Evolutionary conservation across 2,797 vertebrate genomes (phyloP), one percentile per base, ranked within the genome.

Genomic region (Brachyalestes nurse): DNA sequence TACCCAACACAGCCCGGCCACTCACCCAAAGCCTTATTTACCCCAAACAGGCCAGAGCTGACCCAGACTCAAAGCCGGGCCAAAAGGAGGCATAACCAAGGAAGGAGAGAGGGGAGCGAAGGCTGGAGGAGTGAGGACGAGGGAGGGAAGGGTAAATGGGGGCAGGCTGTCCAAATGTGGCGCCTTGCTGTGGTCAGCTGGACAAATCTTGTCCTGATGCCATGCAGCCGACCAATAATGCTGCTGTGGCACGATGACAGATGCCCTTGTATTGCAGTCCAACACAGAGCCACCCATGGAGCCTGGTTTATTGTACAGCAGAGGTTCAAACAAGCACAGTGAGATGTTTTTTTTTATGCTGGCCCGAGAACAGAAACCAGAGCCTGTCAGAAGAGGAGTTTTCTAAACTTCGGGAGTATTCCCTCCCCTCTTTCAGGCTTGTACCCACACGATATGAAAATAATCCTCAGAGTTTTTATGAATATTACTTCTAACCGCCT

Each of bases 271-370:
- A 38, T 79, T 61, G 65, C 53, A 60, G 21, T 57, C 80, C 65
- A 66, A 6, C 64, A 86, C 83, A 58, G 78, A 90, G 86, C 91
- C 91, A 92, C 91, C 88, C 90, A 91, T 38, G 89, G 72, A 51
- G 72, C 57, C 51, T 64, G 66, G 75, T 73, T 83, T 83, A 70
- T 76, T 78, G 82, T 69, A 60, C 77, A 45, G 72, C 55, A 9
- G 72, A 62, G 53, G 58, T 40, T 81, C 28, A 78, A 82, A 82
- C 74, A 61, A 60, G 64, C n/a, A 16, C 25, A 58, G 17, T 0
- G 38, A 66, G 57, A 72, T 38, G 6, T 38, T 60, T 51, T 51
- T 51, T 40, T 19, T 34, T 9, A 45, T 65, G 13, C 10, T 61
- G 28, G 58, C 74, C 45, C 42, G 5, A 14, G 65, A 72, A 81